Base-by-base conservation (phyloP, 2,888 invertebrate species). In the Troilus luridus region DNA sequence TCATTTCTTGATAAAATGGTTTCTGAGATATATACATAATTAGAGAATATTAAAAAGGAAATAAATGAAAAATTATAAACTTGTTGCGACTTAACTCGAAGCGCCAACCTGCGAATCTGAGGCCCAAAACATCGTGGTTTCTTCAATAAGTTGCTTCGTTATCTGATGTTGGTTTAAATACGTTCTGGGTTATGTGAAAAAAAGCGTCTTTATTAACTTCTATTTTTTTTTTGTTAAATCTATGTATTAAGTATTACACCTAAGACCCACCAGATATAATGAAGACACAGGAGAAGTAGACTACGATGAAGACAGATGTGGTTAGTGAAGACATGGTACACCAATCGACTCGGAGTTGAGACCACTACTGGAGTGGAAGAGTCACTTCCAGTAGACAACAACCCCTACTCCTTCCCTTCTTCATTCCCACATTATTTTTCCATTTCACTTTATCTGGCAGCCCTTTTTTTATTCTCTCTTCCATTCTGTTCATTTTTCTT, bases 231-330 rank as follows among this genome's bases (percentile, higher is more conserved):
- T 27, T 81, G 11, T 81, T n/a, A 21, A 7, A 54, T 6, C 41
- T 81, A 54, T 54, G 41, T 56, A n/a, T 2, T 54, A 6, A 85
- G 12, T 14, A 41, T 77, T 77, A 77, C 0, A 85, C 0, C 85
- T 85, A 85, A 56, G 56, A 85, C 85, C 56, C 85, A 85, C 85
- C 85, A 56, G 85, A 56, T 56, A 85, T 85, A n/a, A 85, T 85
- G 12, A 85, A n/a, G 11, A 11, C 85, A 85, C 56, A 56, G 85
- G 3, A 85, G 56, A 85, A 21, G 85, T 56, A 85, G 54, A 85
- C 85, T 85, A 85, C 85, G 85, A 85, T 85, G 85, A 85, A 85
- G 21, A 85, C n/a, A 11, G 85, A 85, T 9, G 56, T 56, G 85
- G n/a, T n/a, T 56, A 58, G 21, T 1, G 85, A 41, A n/a, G 54